Evolutionary conservation across 2,888 invertebrate genomes (phyloP), one percentile per base, ranked within the genome.

Genomic region (Carterocephalus palaemon): DNA sequence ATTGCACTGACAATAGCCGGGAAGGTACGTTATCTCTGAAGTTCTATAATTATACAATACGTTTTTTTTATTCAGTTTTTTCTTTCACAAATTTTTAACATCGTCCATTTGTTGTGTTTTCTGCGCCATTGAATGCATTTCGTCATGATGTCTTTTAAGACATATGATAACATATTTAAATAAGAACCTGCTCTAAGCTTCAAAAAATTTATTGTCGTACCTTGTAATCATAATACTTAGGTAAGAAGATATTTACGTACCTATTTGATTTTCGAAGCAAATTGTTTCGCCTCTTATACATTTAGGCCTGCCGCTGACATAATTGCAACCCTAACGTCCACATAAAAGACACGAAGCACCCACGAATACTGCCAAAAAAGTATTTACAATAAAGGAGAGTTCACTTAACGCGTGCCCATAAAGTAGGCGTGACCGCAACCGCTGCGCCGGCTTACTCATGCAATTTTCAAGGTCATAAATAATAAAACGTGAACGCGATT

Each of bases 401-500:
- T 73, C 75, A 73, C 74, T 78, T 77, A 76, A 75, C 71, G 75
- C 73, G 65, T 73, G 70, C 65, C 71, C 69, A 80, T 84, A 84
- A 84, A 85, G 73, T 72, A 78, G 79, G 80, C 75, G 81, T 75
- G 67, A 79, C 82, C 84, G 64, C 85, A 82, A 74, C 80, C 75
- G 75, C 80, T 73, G 78, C 74, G 71, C 75, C 67, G 74, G 80
- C 76, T 76, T 78, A 75, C 74, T 76, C 79, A 67, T 81, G 85
- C 83, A 84, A 85, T 85, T 85, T 85, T 83, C 83, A 85, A 80
- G 80, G 79, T 77, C 82, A 73, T 86, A 85, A 86, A 85, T 86
- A 85, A 86, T 84, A 79, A 75, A 82, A 75, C 73, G 71, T 75
- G 76, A 81, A 78, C 72, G 74, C 75, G 70, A 76, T 80, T 78